Percentiles rank a stretch among this genome's conserved stretches.
Conservation (phyloP, 2,888 invertebrate genomes). For the Yponomeuta evonymella region DNA sequence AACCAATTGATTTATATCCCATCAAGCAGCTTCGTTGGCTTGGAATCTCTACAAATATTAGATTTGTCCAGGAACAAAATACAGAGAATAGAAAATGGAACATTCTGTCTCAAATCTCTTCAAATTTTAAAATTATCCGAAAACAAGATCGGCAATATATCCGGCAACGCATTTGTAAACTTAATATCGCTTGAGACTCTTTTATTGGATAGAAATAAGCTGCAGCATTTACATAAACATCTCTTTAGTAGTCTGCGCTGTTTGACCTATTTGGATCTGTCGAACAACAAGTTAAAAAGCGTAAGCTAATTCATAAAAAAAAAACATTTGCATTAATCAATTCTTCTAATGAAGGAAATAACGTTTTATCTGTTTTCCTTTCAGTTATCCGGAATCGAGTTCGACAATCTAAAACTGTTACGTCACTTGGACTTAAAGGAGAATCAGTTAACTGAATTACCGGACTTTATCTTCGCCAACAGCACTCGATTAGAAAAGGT, state of each 20-base stretch:
- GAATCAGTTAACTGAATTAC: constrained; percentile 75
- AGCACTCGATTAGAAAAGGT: constrained; percentile 78
- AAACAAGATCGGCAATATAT: constrained; percentile 79
- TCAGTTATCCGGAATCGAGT: constrained; percentile 74
- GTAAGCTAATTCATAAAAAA: constrained; percentile 40
- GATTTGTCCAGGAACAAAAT: constrained; percentile 83
- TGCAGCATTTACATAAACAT: constrained; percentile 61
- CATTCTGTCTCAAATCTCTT: constrained; percentile 76
- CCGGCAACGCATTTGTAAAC: constrained; percentile 72
- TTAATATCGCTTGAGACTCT: constrained; percentile 71
- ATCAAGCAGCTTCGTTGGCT: constrained; percentile 73
- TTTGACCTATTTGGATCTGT: constrained; percentile 71
- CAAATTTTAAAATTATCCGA: constrained; percentile 81
- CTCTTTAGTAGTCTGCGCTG: constrained; percentile 68
- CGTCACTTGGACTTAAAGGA: constrained; percentile 82
- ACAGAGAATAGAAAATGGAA: constrained; percentile 72
- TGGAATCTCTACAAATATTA: constrained; percentile 78
- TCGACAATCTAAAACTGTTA: constrained; percentile 69
- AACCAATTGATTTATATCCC: constrained; percentile 78
- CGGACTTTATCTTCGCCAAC: constrained; percentile 76
- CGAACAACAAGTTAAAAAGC: constrained; percentile 69
- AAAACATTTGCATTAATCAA: neutral
- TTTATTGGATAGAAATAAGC: constrained; percentile 72
- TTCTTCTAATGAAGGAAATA: neutral
- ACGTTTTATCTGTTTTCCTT: constrained; percentile 27